These are phyloP conservation scores for Emydocephalus ijimae DNA, from an alignment of 2,113 vertebrate genomes.

Conservation along the genomic window DNA sequence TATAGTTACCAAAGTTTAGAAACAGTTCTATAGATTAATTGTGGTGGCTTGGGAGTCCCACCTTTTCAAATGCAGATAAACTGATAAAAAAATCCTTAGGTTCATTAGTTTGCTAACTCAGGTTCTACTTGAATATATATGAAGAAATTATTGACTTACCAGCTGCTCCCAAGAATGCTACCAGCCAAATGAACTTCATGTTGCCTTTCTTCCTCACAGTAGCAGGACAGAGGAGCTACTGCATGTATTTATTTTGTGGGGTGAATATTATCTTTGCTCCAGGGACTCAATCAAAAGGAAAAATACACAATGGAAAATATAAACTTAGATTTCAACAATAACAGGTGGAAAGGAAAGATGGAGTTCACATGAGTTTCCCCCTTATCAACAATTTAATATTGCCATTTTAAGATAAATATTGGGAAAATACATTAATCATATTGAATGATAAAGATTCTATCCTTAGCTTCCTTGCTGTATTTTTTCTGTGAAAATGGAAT, in stretches of 20 bases:
- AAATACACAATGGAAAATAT: constrained; percentile 1
- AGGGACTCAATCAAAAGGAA: constrained; percentile 3
- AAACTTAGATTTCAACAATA: neutral
- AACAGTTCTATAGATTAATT: neutral
- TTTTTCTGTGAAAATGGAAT: neutral
- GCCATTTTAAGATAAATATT: neutral
- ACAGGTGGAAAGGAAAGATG: neutral
- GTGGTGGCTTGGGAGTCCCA: neutral
- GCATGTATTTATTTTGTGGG: neutral
- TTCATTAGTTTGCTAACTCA: neutral
- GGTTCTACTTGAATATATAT: neutral
- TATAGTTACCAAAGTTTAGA: neutral
- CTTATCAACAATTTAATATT: neutral
- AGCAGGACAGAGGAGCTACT: neutral
- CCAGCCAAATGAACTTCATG: constrained; percentile 72
- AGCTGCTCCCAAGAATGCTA: constrained; percentile 68
- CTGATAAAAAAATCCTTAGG: neutral
- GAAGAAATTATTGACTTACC: constrained; percentile 55
- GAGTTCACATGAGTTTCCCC: neutral
- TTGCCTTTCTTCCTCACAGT: neutral
- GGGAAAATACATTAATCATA: neutral
- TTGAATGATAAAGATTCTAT: neutral
- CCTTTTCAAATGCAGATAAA: neutral
- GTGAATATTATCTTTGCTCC: neutral
- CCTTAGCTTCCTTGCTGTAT: neutral